These are phyloP conservation scores for Mantis religiosa DNA, from an alignment of 2,888 invertebrate species.

Conservation along the genomic window DNA sequence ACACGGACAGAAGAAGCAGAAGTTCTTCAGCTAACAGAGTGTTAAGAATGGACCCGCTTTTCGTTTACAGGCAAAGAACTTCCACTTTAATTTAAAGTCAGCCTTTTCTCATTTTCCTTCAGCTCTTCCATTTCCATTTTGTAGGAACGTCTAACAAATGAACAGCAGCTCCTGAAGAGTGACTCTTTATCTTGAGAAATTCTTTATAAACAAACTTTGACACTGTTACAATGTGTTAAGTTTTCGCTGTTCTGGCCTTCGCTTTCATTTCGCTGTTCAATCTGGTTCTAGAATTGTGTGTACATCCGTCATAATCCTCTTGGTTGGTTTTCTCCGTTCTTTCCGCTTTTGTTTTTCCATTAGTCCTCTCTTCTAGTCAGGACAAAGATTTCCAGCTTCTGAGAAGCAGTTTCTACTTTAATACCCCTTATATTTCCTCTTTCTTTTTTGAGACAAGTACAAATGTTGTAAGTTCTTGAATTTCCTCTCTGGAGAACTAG, in stretches of 20 bases:
- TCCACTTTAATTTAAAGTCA: no score
- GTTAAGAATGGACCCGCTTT: no score
- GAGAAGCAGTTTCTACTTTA: background rate
- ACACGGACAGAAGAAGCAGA: no score
- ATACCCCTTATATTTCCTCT: background rate
- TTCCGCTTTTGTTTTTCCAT: background rate
- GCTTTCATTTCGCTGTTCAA: background rate
- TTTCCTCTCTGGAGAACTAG: background rate
- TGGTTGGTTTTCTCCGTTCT: background rate
- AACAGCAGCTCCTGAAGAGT: background rate
- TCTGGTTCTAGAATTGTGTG: background rate
- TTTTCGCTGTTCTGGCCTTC: background rate
- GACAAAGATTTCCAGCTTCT: background rate
- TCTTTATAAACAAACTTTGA: background rate
- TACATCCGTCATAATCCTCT: background rate
- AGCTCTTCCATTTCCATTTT: background rate
- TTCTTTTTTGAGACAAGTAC: background rate
- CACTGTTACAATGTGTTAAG: background rate
- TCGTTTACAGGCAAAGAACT: no score
- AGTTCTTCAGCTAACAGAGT: no score
- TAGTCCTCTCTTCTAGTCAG: background rate
- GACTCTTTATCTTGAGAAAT: background rate
- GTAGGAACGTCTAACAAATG: background rate
- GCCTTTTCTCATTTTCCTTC: background rate
- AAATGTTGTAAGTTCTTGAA: background rate